These are phyloP conservation scores for Steatocranus sp. DNA, from an alignment of 2,797 vertebrate genomes.

Conservation along the genomic window DNA sequence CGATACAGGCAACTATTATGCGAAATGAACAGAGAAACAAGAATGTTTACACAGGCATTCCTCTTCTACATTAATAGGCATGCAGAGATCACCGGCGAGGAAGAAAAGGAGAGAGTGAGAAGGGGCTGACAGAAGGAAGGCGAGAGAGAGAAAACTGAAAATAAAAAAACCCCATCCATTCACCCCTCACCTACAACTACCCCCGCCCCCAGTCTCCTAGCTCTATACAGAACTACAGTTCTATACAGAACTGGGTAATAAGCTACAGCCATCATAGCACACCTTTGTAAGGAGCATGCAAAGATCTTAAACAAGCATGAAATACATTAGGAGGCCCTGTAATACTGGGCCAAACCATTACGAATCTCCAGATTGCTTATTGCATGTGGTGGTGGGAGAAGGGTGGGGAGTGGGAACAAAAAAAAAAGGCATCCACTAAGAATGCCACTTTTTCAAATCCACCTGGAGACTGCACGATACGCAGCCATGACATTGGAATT, in stretches of 20 bases:
- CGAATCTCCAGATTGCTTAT: constrained; percentile 70
- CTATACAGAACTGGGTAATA: constrained; percentile 62
- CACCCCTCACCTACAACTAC: constrained; percentile 17
- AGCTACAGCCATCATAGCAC: constrained; percentile 69
- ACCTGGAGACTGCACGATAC: constrained; percentile 47
- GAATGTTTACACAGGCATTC: constrained; percentile 98
- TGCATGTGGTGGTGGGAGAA: constrained; percentile 14
- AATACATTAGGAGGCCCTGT: constrained; percentile 66
- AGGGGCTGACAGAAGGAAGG: not conserved
- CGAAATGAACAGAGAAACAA: constrained; percentile 86
- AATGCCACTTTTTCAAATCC: constrained; percentile 60
- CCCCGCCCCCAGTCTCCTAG: constrained; percentile 3
- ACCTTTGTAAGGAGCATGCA: constrained; percentile 72
- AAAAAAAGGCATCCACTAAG: constrained; percentile 40
- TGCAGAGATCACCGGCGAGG: constrained; percentile 66
- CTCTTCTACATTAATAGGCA: constrained; percentile 86
- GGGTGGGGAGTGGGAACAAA: not conserved
- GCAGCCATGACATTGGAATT: constrained; percentile 60
- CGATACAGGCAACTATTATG: constrained; percentile 92
- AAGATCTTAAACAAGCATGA: constrained; percentile 77
- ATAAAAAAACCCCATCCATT: constrained; percentile 7
- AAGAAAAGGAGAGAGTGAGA: constrained; percentile 33
- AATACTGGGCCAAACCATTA: constrained; percentile 62
- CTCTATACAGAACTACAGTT: not conserved
- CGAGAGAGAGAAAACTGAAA: not conserved